These are phyloP conservation scores for Homalodisca vitripennis DNA, from an alignment of 1,140 invertebrate genomes.

Conservation along the genomic window DNA sequence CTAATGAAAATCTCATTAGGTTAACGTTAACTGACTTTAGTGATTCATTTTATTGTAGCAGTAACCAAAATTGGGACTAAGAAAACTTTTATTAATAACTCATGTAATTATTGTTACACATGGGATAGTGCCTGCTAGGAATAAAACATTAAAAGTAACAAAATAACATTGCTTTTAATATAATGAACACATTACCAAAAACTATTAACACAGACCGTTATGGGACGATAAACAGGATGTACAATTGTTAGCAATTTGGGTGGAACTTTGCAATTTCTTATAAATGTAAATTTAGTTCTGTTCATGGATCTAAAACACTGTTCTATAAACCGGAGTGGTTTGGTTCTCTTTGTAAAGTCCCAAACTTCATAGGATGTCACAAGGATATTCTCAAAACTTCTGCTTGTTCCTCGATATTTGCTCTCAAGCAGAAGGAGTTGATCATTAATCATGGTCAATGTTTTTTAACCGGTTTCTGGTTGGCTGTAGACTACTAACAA, in stretches of 20 bases:
- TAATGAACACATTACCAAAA: neutral
- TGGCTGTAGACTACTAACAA: neutral
- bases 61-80: no score
- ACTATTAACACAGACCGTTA: neutral
- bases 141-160: no score
- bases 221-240: neutral
- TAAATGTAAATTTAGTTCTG: constrained; percentile 4
- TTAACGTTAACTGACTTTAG: no score
- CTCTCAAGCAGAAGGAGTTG: neutral
- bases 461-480: constrained; percentile 5
- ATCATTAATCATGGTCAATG: constrained; percentile 6
- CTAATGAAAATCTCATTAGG: no score
- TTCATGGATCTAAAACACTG: neutral
- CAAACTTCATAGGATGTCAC: constrained; percentile 15
- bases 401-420: constrained; percentile 6
- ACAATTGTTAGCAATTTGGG: constrained; percentile 4
- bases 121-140: no score
- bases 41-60: no score
- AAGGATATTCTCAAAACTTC: constrained; percentile 2
- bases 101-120: no score
- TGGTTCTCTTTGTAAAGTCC: constrained; percentile 1
- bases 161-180: no score
- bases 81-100: no score
- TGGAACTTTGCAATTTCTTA: neutral
- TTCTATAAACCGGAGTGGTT: constrained; percentile 3